Base-by-base conservation (phyloP, 2,797 vertebrate species). In the Echiichthys vipera region DNA sequence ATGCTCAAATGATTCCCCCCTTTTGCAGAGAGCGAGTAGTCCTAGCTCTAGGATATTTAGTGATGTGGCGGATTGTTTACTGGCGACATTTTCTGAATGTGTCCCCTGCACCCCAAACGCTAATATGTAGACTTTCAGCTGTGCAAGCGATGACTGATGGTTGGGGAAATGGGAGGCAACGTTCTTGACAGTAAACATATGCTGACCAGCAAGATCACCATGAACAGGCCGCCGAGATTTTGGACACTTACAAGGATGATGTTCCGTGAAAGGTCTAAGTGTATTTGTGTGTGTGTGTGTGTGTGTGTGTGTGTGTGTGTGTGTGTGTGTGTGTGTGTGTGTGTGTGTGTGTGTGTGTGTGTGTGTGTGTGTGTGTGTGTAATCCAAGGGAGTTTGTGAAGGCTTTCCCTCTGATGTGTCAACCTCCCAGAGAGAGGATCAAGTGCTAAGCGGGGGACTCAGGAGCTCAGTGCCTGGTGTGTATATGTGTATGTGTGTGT, bases 401-500 rank as follows among this genome's bases (percentile, higher is more conserved):
- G 78, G 77, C 62, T 87, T 90, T 85, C 80, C 75, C 77, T 90
- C 85, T 88, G 81, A 92, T 92, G 89, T 89, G 89, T 90, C 85
- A 90, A 83, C 75, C 89, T 91, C 85, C 89, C 90, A 75, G 77
- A 81, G 90, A 88, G 88, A 87, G 88, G 88, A 90, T 94, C 89
- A 94, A 88, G 85, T 83, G 77, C 89, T 93, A 87, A 93, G 92
- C 88, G 79, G 74, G 55, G 71, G 87, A 85, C 84, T 91, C 79
- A 81, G 84, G 64, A 79, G 82, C 85, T 89, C 86, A 83, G 80
- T 68, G 78, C 50, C 77, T 73, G 24, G 53, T 65, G n/a, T 65
- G 56, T 58, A 1, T 65, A 18, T 61, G 17, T 74, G 17, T 49
- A 25, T 47, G 29, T 50, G 10, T 68, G 32, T 53, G n/a, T 15